Evolutionary conservation across 2,113 vertebrate species (phyloP), one percentile per base, ranked within the genome.

Genomic region (Pithys albifrons): DNA sequence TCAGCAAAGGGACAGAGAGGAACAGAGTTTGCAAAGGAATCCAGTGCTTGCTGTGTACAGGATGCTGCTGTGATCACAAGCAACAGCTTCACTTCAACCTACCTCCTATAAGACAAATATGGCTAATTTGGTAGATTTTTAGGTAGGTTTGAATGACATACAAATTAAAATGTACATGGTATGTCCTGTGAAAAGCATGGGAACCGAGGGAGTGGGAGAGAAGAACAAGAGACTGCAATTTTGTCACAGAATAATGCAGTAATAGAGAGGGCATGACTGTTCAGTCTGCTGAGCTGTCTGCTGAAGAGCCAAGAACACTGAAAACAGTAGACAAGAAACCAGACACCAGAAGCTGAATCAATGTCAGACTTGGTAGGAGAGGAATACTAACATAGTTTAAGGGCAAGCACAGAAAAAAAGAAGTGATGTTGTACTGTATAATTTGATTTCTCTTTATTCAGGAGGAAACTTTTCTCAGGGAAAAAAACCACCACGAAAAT

Each of bases 211-310:
- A 43, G 31, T 70, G 64, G 24, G 24, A 81, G n/a, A 73, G 22
- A n/a, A 46, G 4, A 48, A 54, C 15, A 75, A 78, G 49, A 73
- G 85, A 75, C 9, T n/a, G 23, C 25, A 89, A 16, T 79, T 91
- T 61, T 76, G 49, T 55, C 73, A 33, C 28, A 83, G 51, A 83
- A 46, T 18, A 77, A 58, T 0, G 6, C 75, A 90, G 37, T 18
- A 51, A 85, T 37, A 75, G 31, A 85, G 43, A 75, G 31, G 9
- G 33, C 75, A 88, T 4, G 59, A 54, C 72, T 93, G 49, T n/a
- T 59, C 91, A 70, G 59, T 46, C 67, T 93, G 80, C 91, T 89
- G 77, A 85, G 77, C 73, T 87, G 84, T 23, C 88, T 91, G 67
- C 74, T 72, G 0, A 46, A 66, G 55, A 85, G 55, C 72, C 88